Evolutionary conservation across 2,888 invertebrate genomes (phyloP).

Genomic region (Synanthedon formicaeformis): DNA sequence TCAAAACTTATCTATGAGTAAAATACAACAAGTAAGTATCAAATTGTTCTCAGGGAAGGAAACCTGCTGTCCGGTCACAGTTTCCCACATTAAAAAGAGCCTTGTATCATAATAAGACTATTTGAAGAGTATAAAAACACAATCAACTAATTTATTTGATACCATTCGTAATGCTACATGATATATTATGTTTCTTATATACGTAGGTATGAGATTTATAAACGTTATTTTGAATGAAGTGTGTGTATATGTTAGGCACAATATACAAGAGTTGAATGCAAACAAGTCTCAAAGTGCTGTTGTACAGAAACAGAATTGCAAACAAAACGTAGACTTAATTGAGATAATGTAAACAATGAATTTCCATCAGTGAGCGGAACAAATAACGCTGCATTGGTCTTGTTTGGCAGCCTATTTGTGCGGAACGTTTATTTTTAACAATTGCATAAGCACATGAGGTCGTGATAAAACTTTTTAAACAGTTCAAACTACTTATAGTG

Average conservation of each 20-base stretch:
- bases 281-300: conserved; percentile 51
- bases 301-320: conserved; percentile 34
- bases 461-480: too few species aligned
- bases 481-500: too few species aligned
- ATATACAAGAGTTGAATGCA: conserved; percentile 16
- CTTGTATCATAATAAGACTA: too few species aligned
- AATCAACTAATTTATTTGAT: too few species aligned
- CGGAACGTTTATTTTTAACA: conserved; percentile 1
- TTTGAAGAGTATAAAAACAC: too few species aligned
- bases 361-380: conserved; percentile 40
- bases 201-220: conserved; percentile 2
- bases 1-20: too few species aligned
- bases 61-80: too few species aligned
- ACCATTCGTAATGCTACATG: too few species aligned
- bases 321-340: conserved; percentile 65
- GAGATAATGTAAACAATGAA: conserved; percentile 62
- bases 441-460: too few species aligned
- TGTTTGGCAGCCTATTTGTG: conserved; percentile 12
- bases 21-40: too few species aligned
- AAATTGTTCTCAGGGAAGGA: too few species aligned
- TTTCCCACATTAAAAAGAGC: too few species aligned
- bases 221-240: conserved; percentile 5
- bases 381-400: conserved; percentile 27
- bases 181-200: neutral
- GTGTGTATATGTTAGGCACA: neutral